phyloP scores from a whole-genome alignment of 2,888 invertebrate species.

The Dascillus cervinus region DNA sequence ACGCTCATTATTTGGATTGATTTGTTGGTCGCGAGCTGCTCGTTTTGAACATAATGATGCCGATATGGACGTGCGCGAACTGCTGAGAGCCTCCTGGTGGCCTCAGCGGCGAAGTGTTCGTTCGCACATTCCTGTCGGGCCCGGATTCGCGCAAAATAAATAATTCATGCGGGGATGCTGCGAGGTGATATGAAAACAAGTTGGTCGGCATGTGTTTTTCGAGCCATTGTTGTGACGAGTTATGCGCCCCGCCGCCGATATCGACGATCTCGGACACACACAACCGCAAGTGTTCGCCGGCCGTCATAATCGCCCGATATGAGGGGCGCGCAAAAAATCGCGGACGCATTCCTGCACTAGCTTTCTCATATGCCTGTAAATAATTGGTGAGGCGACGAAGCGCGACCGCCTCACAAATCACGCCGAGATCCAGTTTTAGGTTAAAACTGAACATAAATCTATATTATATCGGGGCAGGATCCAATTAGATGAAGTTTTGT shows the following conservation, averaged over 20 bases:
- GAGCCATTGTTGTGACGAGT: constrained; percentile 38
- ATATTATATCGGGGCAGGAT: constrained; percentile 40
- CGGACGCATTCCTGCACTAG: constrained; percentile 2
- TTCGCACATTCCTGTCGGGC: constrained; percentile 27
- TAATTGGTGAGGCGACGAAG: constrained; percentile 22
- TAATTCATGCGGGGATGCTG: constrained; percentile 37
- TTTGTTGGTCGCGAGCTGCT: constrained; percentile 16
- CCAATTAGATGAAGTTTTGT: constrained; percentile 40
- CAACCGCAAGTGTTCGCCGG: constrained; percentile 33
- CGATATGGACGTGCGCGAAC: constrained; percentile 16
- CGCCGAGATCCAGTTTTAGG: constrained; percentile 34
- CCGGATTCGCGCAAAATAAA: constrained; percentile 34
- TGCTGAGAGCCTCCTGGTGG: constrained; percentile 21
- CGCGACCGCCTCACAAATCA: constrained; percentile 35
- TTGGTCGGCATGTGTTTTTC: constrained; percentile 38
- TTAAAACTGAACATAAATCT: constrained; percentile 41
- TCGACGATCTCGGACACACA: constrained; percentile 37
- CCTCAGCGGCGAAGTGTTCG: constrained; percentile 26
- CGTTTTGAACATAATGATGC: constrained; percentile 19
- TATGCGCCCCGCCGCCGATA: constrained; percentile 37
- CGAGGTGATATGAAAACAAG: constrained; percentile 40
- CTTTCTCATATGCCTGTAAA: constrained; percentile 23
- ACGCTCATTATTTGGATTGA: constrained; percentile 22
- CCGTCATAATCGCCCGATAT: constrained; percentile 34
- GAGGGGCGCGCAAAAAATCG: constrained; percentile 14